These are phyloP conservation scores for Onthophagus sagittarius DNA, from an alignment of 2,888 invertebrate genomes.

Conservation along the genomic window DNA sequence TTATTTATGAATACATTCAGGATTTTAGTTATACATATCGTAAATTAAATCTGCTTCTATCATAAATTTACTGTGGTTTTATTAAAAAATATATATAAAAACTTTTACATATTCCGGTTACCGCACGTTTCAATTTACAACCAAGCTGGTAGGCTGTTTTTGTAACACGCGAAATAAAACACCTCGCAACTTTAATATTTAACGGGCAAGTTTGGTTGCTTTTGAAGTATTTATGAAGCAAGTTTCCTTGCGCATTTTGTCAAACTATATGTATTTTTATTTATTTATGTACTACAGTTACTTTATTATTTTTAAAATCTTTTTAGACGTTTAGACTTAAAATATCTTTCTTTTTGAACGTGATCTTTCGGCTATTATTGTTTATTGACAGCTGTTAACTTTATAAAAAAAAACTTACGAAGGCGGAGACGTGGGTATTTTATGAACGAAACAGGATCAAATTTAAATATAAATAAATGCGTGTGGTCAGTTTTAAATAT, in stretches of 20 bases:
- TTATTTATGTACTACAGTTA: not conserved
- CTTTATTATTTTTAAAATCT: not conserved
- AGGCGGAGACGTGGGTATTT: not conserved
- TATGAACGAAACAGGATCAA: not conserved
- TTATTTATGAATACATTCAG: no score
- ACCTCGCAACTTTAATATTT: not conserved
- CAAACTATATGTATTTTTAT: not conserved
- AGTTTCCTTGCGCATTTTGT: not conserved
- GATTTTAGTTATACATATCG: no score
- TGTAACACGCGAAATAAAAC: not conserved
- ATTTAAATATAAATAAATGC: not conserved
- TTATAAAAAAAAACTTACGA: not conserved
- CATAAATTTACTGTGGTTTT: no score
- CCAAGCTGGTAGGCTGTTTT: not conserved
- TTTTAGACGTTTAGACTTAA: not conserved
- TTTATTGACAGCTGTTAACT: not conserved
- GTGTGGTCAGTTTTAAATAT: not conserved
- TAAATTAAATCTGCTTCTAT: no score
- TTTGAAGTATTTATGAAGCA: not conserved
- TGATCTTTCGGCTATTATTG: not conserved
- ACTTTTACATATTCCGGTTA: no score
- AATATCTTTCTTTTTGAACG: not conserved
- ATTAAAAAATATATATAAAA: no score
- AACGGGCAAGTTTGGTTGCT: not conserved
- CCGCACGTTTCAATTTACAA: not conserved